Evolutionary conservation across 1,140 invertebrate genomes (phyloP), one percentile per base, ranked within the genome.

Genomic region (Heliconius eleuchia): DNA sequence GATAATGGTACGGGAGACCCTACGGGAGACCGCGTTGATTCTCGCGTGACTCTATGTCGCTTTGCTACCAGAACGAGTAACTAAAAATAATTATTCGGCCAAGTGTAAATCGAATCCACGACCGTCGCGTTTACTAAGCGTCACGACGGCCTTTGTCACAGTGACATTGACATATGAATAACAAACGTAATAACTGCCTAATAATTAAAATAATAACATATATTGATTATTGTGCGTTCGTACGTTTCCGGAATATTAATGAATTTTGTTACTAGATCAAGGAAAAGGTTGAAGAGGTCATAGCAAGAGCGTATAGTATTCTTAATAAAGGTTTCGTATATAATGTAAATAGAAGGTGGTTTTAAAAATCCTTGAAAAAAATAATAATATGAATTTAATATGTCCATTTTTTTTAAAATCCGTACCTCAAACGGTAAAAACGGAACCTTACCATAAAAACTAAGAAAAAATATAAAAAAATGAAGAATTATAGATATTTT

Each of bases 221-320:
- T 57, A 57, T 57, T 57, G 55, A 57, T 57, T 55, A 55, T 55
- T 23, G n/a, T 57, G 55, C 19, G n/a, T 57, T 23, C 55, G 8
- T 57, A 57, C 55, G n/a, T 57, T 57, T 57, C 55, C 55, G 19
- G 55, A 57, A 57, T 57, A 57, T 57, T 57, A 57, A 57, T 57
- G 2, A 57, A 23, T 57, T 57, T 57, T 23, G 19, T 57, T 57
- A 57, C 9, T 57, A 57, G 55, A 57, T 57, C 55, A 57, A 57
- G 55, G 55, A 23, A 57, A 57, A 57, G 55, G 55, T 57, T 57
- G 55, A 57, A 52, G 5, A 52, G 50, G 18, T 57, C 19, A 57
- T 23, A 57, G 55, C n/a, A 57, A 23, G 55, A 8, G n/a, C 23
- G 55, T 7, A 57, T 23, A 57, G n/a, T 23, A 57, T 57, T 57